Base-by-base conservation (phyloP, 1,140 invertebrate species). In the Holcopasites calliopsidis region DNA sequence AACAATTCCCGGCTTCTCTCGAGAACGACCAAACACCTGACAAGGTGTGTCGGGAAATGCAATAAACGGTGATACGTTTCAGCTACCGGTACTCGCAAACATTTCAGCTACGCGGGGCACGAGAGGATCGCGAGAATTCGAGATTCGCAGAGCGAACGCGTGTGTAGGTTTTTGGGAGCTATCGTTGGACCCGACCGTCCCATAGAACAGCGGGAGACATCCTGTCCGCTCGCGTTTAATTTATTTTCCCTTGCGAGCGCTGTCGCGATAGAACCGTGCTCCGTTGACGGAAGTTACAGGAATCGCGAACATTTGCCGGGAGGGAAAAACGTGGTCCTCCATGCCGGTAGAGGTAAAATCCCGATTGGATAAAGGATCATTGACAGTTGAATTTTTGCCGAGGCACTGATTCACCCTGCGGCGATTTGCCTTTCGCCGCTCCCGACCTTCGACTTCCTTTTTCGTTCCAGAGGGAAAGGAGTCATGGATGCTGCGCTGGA, bases 221-320 rank as follows among this genome's bases (percentile, higher is more conserved):
- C 2, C 33, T 6, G 13, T 13, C 35, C 42, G 21, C 10, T 26
- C 52, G 18, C 66, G 40, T 72, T 50, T 40, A 62, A 72, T 80
- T 80, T 80, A 79, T 80, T 80, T 79, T 75, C 62, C n/a, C 62
- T 62, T 3, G 23, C 62, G 79, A 64, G 70, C 35, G 18, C 50
- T 50, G 49, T 50, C 40, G 65, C 70, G 21, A 23, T 23, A 23
- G 23, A 16, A 7, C n/a, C 42, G n/a, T n/a, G 52, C 16, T 62
- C 55, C 11, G 69, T 70, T 70, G 73, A 74, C 75, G 62, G 76
- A 2, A 44, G 52, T 35, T 47, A 47, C 33, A 50, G 49, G 70
- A 57, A 38, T 68, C 73, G 75, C 61, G 40, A 50, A 58, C 64
- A 70, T 80, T 79, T 80, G 58, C 77, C 79, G 42, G 57, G 70